These are phyloP conservation scores for Tetramorium alpestre DNA, from an alignment of 1,140 invertebrate genomes.

Conservation along the genomic window DNA sequence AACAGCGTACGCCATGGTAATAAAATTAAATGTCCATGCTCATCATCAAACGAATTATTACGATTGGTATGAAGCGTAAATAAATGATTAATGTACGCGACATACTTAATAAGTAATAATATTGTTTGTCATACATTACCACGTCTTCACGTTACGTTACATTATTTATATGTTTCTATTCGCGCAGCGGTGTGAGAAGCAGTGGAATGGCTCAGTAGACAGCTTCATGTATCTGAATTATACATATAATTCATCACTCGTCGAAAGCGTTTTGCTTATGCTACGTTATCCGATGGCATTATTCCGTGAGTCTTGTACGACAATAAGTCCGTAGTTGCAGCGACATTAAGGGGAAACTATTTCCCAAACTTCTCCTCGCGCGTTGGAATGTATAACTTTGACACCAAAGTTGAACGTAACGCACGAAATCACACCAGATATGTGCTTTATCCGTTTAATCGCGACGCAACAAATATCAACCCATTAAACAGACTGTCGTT, in stretches of 20 bases:
- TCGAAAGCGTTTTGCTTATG: conserved; percentile 15
- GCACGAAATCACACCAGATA: conserved; percentile 57
- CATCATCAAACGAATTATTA: conserved; percentile 38
- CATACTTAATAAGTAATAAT: conserved; percentile 59
- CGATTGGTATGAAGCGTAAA: conserved; percentile 71
- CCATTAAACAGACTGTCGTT: conserved; percentile 56
- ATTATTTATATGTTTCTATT: conserved; percentile 28
- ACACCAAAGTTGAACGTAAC: conserved; percentile 35
- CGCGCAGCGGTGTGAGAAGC: neutral
- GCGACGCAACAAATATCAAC: conserved; percentile 61
- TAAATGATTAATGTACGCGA: conserved; percentile 69
- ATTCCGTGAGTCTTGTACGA: neutral
- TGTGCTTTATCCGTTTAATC: conserved; percentile 63
- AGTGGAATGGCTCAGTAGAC: neutral
- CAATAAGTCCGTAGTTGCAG: conserved; percentile 14
- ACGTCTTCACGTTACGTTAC: neutral
- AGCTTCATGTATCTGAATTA: conserved; percentile 5
- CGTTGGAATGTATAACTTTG: conserved; percentile 41
- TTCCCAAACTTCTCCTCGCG: conserved; percentile 14
- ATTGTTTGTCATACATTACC: neutral
- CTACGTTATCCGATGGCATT: neutral
- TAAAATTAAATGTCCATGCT: conserved; percentile 14
- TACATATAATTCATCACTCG: conserved; percentile 22
- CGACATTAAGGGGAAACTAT: conserved; percentile 29
- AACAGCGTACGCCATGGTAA: conserved; percentile 57